Conservation (phyloP, 2,113 vertebrate genomes). For the Mormyrus lacerda region DNA sequence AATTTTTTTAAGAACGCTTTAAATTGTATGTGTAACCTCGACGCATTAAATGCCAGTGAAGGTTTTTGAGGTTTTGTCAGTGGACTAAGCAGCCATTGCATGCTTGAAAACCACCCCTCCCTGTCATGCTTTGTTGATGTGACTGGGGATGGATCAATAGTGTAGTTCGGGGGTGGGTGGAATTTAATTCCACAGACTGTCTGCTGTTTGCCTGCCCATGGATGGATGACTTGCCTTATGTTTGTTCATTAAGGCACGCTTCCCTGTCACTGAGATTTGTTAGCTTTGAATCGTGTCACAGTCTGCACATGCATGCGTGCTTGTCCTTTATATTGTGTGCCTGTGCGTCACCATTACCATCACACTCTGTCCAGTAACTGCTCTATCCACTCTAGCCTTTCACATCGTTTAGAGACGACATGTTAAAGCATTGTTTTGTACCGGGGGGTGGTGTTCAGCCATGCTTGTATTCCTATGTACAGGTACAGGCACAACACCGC, state of each 20-base stretch:
- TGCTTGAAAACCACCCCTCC: not conserved
- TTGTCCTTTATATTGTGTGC: not conserved
- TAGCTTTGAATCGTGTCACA: not conserved
- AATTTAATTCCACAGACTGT: slow-evolving; percentile 32
- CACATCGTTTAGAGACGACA: not conserved
- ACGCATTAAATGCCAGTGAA: not conserved
- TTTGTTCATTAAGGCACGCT: not conserved
- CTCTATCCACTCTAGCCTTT: not conserved
- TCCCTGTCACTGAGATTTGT: not conserved
- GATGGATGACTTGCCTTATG: not conserved
- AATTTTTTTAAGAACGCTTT: not conserved
- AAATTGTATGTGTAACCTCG: not conserved
- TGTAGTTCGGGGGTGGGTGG: slow-evolving; percentile 21
- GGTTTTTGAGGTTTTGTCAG: not conserved
- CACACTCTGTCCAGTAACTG: not conserved
- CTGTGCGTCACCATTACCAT: not conserved
- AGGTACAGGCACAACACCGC: not conserved
- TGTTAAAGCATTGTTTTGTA: not conserved
- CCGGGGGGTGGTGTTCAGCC: not conserved
- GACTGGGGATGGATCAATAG: slow-evolving; percentile 19
- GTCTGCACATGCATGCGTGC: not conserved
- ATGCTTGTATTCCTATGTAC: not conserved
- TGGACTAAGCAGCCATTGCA: not conserved
- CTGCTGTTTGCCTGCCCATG: slow-evolving; percentile 10
- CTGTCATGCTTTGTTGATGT: not conserved